Percentiles rank a stretch among this genome's conserved stretches.
Conservation (phyloP, 2,888 invertebrate species). For the Cerastis rubricosa region DNA sequence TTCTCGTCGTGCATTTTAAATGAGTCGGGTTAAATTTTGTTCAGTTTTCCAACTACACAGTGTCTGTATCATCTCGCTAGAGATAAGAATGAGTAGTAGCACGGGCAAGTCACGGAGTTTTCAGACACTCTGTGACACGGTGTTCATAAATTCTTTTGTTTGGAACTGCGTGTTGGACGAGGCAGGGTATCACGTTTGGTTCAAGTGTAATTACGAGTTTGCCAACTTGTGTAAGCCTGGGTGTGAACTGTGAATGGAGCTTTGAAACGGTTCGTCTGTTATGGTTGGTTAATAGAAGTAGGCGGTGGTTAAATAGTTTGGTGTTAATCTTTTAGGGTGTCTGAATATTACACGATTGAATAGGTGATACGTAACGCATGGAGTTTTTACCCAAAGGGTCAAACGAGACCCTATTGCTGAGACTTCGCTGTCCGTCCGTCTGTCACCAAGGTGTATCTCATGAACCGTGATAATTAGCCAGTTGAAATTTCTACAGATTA, state of each 20-base stretch:
- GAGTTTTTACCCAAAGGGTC: too few species aligned
- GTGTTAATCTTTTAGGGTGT: slow-evolving; percentile 9
- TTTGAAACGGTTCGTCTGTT: slow-evolving; percentile 40
- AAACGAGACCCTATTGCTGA: too few species aligned
- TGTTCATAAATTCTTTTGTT: slow-evolving; percentile 44
- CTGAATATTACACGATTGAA: background rate
- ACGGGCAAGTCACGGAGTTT: background rate
- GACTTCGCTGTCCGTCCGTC: too few species aligned
- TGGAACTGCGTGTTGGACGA: slow-evolving; percentile 23
- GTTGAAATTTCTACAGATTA: too few species aligned
- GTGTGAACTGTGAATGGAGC: slow-evolving; percentile 39
- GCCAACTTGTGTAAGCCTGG: slow-evolving; percentile 36
- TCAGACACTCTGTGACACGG: slow-evolving; percentile 33
- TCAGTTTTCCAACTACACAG: slow-evolving; percentile 49
- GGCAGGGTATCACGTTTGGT: slow-evolving; percentile 40
- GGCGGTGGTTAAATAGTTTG: background rate
- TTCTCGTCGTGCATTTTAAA: slow-evolving; percentile 67
- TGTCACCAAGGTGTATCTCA: too few species aligned
- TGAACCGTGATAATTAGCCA: too few species aligned
- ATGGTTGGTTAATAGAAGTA: slow-evolving; percentile 17
- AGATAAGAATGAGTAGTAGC: too few species aligned
- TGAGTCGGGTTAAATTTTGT: slow-evolving; percentile 57
- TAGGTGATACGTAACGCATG: background rate
- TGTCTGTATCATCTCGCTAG: background rate
- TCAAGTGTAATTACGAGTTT: slow-evolving; percentile 50